A percentile compares a stretch with the other conserved stretches of the same genome.
Conservation (phyloP, 37 sponge, comb jelly and placozoan genomes). For the Tethya wilhelma region DNA sequence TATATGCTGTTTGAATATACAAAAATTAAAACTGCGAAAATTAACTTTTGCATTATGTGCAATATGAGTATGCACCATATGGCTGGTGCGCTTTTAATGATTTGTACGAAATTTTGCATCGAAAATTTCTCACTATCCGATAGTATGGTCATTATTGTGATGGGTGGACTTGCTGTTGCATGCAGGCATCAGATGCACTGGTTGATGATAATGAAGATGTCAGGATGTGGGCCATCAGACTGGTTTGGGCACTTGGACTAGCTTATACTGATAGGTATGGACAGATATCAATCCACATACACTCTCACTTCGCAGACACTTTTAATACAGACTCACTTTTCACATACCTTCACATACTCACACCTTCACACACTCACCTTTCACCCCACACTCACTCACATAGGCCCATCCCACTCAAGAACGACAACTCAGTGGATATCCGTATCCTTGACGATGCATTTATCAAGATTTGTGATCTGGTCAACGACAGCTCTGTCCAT, state of each 20-base stretch:
- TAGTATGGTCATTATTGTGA: no score
- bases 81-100: no score
- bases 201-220: slow-evolving; percentile 61
- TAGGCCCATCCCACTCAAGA: slow-evolving; percentile 47
- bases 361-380: not conserved
- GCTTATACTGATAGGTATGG: slow-evolving; percentile 20
- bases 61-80: not conserved
- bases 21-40: no score
- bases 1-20: no score
- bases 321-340: not conserved
- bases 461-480: slow-evolving; percentile 80
- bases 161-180: not conserved
- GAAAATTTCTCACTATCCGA: no score
- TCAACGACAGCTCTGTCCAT: slow-evolving; percentile 71
- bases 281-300: not conserved
- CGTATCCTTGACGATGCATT: slow-evolving; percentile 84
- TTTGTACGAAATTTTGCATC: no score
- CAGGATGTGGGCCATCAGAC: slow-evolving; percentile 47
- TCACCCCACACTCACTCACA: slow-evolving; percentile 5
- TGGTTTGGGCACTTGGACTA: slow-evolving; percentile 53
- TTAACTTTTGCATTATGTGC: not conserved
- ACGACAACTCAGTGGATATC: slow-evolving; percentile 38
- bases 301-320: not conserved
- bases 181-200: slow-evolving; percentile 45
- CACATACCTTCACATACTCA: not conserved